Conservation (phyloP, 1,140 invertebrate genomes). For the Anastrepha obliqua region DNA sequence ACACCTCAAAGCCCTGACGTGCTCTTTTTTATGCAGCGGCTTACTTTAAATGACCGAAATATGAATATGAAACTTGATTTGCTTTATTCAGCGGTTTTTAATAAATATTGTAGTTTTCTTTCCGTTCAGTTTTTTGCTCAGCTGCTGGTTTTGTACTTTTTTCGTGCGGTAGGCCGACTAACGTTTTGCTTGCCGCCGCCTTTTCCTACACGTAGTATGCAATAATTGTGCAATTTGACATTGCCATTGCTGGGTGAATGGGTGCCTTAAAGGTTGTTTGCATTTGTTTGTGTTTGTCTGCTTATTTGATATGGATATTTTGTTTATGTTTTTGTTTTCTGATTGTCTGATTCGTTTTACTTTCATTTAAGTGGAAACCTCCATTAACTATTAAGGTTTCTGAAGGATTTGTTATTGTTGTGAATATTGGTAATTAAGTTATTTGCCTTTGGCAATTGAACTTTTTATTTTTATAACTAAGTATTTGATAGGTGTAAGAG, state of each 20-base stretch:
- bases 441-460: background rate
- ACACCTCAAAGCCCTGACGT: too few species aligned
- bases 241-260: background rate
- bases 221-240: slow-evolving; percentile 4
- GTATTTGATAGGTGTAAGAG: background rate
- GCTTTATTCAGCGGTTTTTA: too few species aligned
- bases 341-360: background rate
- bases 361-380: slow-evolving; percentile 19
- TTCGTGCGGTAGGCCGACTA: too few species aligned
- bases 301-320: background rate
- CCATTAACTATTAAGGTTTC: background rate
- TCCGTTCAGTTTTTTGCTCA: too few species aligned
- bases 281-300: background rate
- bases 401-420: background rate
- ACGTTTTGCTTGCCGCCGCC: too few species aligned
- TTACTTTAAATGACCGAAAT: too few species aligned
- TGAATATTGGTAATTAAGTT: background rate
- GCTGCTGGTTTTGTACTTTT: too few species aligned
- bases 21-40: too few species aligned
- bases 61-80: background rate
- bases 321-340: background rate
- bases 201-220: background rate
- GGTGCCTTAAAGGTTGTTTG: background rate
- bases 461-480: background rate
- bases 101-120: too few species aligned